Evolutionary conservation across 2,113 vertebrate species (phyloP).

Genomic region (Oreochromis spilurus): DNA sequence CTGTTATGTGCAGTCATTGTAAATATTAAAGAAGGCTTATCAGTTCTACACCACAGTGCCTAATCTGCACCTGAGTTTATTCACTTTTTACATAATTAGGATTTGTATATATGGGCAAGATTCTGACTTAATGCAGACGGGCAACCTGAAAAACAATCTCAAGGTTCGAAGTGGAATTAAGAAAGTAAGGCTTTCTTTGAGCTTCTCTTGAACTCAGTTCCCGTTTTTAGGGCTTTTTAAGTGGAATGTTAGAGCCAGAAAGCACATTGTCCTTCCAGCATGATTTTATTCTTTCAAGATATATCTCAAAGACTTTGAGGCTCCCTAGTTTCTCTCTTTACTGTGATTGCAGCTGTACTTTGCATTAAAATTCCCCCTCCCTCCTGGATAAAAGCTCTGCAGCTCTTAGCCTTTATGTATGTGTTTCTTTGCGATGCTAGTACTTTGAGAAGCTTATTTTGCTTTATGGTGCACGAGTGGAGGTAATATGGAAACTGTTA

Average conservation of each 20-base stretch:
- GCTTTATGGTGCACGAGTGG: background rate
- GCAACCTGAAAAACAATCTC: background rate
- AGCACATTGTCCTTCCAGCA: background rate
- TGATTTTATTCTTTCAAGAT: background rate
- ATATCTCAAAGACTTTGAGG: background rate
- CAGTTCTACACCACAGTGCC: conserved; percentile 12
- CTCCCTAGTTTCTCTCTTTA: background rate
- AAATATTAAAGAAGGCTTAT: conserved; percentile 22
- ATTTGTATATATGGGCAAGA: background rate
- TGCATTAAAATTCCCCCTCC: background rate
- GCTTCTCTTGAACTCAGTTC: background rate
- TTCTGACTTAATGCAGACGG: background rate
- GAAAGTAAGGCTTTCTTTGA: background rate
- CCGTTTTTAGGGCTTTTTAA: background rate
- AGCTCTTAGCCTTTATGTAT: background rate
- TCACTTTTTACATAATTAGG: background rate
- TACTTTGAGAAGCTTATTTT: background rate
- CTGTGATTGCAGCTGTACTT: background rate
- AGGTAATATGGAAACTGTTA: background rate
- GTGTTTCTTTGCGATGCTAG: background rate
- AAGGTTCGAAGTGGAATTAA: background rate
- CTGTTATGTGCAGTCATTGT: conserved; percentile 44
- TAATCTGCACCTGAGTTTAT: conserved; percentile 57
- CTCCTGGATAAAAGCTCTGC: background rate
- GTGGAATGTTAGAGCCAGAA: background rate